Conservation (phyloP, 1,140 invertebrate species). For the Aphis gossypii region DNA sequence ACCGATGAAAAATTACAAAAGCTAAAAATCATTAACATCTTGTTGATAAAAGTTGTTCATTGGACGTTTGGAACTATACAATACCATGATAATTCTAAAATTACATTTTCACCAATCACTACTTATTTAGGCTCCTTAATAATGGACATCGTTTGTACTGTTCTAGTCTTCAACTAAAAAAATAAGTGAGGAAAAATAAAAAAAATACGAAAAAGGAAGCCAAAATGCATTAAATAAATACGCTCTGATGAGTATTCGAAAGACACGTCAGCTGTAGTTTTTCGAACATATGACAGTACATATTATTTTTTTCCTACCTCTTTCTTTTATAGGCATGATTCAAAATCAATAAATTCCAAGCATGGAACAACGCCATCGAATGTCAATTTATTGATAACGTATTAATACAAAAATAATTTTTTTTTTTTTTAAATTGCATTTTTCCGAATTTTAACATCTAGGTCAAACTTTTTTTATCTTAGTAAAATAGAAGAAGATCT, state of each 20-base stretch:
- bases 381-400: background rate
- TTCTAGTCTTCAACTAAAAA: background rate
- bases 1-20: background rate
- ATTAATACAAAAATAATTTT: background rate
- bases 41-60: background rate
- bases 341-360: background rate
- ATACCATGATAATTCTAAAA: background rate
- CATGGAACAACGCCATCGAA: background rate
- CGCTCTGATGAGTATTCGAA: background rate
- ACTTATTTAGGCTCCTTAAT: background rate
- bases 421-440: background rate
- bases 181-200: background rate
- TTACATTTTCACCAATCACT: background rate
- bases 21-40: background rate
- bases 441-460: background rate
- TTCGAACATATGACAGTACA: background rate
- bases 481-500: background rate
- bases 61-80: background rate
- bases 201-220: background rate
- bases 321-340: background rate
- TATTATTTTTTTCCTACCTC: background rate
- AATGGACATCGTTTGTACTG: background rate
- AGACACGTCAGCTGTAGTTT: no score
- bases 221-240: slow-evolving; percentile 37
- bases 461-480: background rate